Base-by-base conservation (phyloP, 30 jellyfish, hydroid and myxozoan genomes). In the Rhopilema esculentum region DNA sequence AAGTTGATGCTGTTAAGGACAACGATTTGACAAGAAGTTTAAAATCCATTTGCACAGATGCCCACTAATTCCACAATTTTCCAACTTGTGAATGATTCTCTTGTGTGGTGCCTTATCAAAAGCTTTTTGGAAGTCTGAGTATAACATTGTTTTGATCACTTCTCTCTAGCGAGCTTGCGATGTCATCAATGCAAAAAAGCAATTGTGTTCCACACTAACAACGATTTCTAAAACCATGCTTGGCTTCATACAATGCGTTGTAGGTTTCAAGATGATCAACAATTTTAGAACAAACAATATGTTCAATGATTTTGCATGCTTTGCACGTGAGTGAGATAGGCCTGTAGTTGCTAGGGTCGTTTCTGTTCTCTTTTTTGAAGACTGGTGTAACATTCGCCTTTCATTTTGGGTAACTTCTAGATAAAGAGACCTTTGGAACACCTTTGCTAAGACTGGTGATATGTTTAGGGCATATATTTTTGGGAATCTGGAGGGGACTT, bases 301-400 rank as follows among this genome's bases (percentile, higher is more conserved):
- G 88, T 57, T 85, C 94, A 1, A 85, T 30, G 33, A 85, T 49
- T 74, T 73, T 73, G 52, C 94, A 85, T 25, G 83, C 21, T 1
- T 72, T 72, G 26, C 88, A 85, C 0, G 88, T 85, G 20, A 85
- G 62, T 8, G 89, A 85, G 67, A 85, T 74, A 1, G 88, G 84
- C 77, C 94, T 40, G 32, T 85, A 73, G 72, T 75, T 85, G 21
- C 77, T 71, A 0, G 94, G 94, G 66, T 74, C 91, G 27, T 16
- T 4, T 73, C 30, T 73, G n/a, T 73, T 73, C 1, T 64, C 84
- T 65, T 81, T 81, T 48, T 67, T 81, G 77, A 27, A 65, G 49
- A 66, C 25, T 64, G 91, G 91, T 66, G 73, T 66, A 18, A 81
- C 82, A 33, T 31, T 81, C 7, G 91, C 91, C 52, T 21, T 81